Evolutionary conservation across 2,888 invertebrate species (phyloP).

Genomic region (Mycalesis mineus): DNA sequence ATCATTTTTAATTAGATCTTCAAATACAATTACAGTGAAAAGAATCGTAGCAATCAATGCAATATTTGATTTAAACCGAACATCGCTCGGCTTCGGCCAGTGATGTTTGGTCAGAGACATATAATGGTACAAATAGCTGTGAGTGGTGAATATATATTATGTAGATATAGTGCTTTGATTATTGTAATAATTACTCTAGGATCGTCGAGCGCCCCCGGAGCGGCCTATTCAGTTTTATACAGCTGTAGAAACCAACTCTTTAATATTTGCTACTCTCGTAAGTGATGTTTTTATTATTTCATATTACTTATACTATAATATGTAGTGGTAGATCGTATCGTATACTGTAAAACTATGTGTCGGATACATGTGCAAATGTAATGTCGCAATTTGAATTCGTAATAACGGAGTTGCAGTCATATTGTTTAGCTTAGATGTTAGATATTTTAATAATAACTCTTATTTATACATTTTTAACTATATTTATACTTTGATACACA

Average conservation of each 20-base stretch:
- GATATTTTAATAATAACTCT: conserved; percentile 1
- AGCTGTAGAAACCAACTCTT: conserved; percentile 16
- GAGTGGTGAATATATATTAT: conserved; percentile 41
- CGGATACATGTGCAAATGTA: conserved; percentile 32
- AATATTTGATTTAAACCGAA: conserved; percentile 12
- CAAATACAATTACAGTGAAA: conserved; percentile 3
- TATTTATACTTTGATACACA: conserved; percentile 8
- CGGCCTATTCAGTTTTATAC: conserved; percentile 25
- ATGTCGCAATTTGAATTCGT: not conserved
- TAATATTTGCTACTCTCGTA: conserved; percentile 55
- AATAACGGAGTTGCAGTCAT: not conserved
- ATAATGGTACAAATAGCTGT: conserved; percentile 61
- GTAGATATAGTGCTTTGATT: conserved; percentile 43
- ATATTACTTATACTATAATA: conserved; percentile 45
- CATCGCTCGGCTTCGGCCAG: conserved; percentile 7
- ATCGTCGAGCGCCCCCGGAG: conserved; percentile 24
- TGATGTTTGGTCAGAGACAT: conserved; percentile 32
- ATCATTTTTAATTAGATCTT: conserved; percentile 9
- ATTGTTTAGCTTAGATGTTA: conserved; percentile 3
- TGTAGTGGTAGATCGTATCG: conserved; percentile 33
- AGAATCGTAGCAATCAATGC: conserved; percentile 1
- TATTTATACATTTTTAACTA: conserved; percentile 12
- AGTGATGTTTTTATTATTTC: conserved; percentile 59
- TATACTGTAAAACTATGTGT: conserved; percentile 30
- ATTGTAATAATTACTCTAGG: conserved; percentile 39